A percentile compares a stretch with the other conserved stretches of the same genome.
phyloP scores from a whole-genome alignment of 1,140 invertebrate species.

The Atopsyche davidsoni region DNA sequence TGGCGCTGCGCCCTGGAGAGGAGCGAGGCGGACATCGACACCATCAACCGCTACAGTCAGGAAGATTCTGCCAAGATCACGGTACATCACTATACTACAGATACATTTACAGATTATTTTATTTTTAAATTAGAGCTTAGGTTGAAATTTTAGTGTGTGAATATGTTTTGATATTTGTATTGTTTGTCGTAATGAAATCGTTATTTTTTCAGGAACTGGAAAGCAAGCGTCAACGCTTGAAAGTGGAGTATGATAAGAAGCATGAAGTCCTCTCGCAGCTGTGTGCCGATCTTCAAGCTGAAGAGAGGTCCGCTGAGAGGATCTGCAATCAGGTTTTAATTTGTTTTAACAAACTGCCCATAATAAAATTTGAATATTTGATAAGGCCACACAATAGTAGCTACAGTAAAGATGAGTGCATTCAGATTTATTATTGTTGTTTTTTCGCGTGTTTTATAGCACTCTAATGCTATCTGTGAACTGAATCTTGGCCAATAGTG shows the following conservation, averaged over 20 bases:
- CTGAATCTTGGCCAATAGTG: too few species aligned
- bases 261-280: conserved; percentile 43
- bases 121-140: too few species aligned
- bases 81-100: too few species aligned
- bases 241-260: conserved; percentile 46
- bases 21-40: conserved; percentile 52
- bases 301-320: conserved; percentile 49
- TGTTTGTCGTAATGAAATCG: neutral
- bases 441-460: too few species aligned
- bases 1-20: conserved; percentile 57
- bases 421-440: too few species aligned
- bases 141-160: neutral
- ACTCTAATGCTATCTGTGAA: too few species aligned
- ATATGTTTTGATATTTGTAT: conserved; percentile 4
- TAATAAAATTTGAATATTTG: too few species aligned
- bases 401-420: too few species aligned
- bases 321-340: conserved; percentile 40
- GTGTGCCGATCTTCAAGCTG: conserved; percentile 45
- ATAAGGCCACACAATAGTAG: too few species aligned
- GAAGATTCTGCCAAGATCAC: conserved; percentile 58
- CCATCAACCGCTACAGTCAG: conserved; percentile 58
- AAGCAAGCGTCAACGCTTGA: conserved; percentile 46
- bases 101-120: too few species aligned
- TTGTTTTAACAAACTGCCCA: too few species aligned
- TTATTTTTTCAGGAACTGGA: conserved; percentile 42